A percentile compares a stretch with the other conserved stretches of the same genome.
phyloP scores from a whole-genome alignment of 2,113 vertebrate species.

The Lepidiolamprologus cunningtoni region DNA sequence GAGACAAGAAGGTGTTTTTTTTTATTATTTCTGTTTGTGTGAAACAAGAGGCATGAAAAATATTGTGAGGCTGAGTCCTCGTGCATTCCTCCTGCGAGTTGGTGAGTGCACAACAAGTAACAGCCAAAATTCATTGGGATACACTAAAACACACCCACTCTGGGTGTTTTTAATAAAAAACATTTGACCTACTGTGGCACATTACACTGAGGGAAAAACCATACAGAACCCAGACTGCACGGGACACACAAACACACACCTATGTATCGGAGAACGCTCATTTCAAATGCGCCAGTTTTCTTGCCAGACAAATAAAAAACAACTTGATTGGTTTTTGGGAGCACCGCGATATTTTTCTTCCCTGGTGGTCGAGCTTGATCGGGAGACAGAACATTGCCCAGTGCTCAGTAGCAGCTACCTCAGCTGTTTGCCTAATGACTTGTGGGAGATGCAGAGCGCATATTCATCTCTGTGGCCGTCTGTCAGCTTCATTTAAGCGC shows the following conservation, averaged over 20 bases:
- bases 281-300: slow-evolving; percentile 29
- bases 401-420: slow-evolving; percentile 46
- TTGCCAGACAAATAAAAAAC: slow-evolving; percentile 1
- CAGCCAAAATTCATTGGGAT: neutral
- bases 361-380: slow-evolving; percentile 11
- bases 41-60: neutral
- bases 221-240: neutral
- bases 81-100: neutral
- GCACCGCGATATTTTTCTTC: slow-evolving; percentile 32
- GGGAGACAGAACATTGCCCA: neutral
- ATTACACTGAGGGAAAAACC: neutral
- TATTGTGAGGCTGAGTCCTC: neutral
- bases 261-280: neutral
- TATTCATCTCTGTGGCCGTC: slow-evolving; percentile 52
- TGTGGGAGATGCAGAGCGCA: slow-evolving; percentile 43
- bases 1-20: rapidly evolving
- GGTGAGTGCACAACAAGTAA: neutral
- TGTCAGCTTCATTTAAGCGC: slow-evolving; percentile 42
- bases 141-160: neutral
- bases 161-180: neutral
- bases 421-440: slow-evolving; percentile 66
- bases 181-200: neutral
- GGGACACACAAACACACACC: neutral
- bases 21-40: neutral
- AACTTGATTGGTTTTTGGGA: slow-evolving; percentile 38